A percentile compares a stretch with the other conserved stretches of the same genome.
These are phyloP conservation scores for Nasonia giraulti DNA, from an alignment of 1,140 invertebrate species.

Conservation along the genomic window DNA sequence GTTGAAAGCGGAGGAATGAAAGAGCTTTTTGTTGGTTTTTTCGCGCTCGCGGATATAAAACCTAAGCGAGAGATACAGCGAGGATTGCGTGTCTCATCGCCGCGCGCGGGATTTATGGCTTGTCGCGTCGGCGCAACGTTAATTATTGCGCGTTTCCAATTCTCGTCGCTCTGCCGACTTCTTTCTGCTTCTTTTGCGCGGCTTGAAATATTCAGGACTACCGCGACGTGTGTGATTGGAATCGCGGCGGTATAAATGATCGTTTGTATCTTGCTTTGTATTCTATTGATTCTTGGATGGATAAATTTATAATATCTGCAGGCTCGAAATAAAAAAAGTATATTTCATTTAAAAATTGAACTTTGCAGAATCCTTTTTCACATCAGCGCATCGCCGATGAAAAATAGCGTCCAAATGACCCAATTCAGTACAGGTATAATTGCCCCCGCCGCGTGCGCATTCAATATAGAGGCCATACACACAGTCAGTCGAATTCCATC, in stretches of 20 bases:
- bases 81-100: neutral
- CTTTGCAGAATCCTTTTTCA: neutral
- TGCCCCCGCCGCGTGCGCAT: neutral
- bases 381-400: neutral
- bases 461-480: neutral
- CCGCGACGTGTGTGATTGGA: neutral
- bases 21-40: conserved; percentile 7
- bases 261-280: conserved; percentile 4
- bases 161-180: neutral
- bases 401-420: conserved; percentile 41
- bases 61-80: neutral
- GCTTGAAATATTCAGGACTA: conserved; percentile 23
- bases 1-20: conserved; percentile 21
- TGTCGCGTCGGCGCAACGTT: conserved; percentile 46
- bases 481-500: neutral
- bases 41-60: neutral
- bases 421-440: conserved; percentile 46
- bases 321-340: too few species aligned
- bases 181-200: conserved; percentile 7
- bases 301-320: too few species aligned
- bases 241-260: neutral
- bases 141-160: conserved; percentile 50
- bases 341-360: too few species aligned
- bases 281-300: too few species aligned
- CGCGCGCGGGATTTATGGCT: conserved; percentile 55